A percentile compares a stretch with the other conserved stretches of the same genome.
Evolutionary conservation across 1,140 invertebrate species (phyloP).

Genomic region (Pomacea maculata): DNA sequence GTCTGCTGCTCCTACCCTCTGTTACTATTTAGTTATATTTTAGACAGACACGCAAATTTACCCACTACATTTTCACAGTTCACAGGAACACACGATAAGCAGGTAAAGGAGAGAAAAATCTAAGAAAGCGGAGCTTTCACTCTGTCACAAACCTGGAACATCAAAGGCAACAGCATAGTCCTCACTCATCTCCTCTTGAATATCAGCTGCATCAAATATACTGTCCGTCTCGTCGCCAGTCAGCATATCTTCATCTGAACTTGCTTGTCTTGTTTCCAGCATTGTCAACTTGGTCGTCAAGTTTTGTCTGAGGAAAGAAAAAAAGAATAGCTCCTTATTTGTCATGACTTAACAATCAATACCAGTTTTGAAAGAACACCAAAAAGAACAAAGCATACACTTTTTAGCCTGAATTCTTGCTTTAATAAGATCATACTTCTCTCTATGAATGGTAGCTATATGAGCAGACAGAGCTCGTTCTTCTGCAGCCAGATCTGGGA

Average conservation of each 20-base stretch:
- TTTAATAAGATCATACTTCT: slow-evolving; percentile 55
- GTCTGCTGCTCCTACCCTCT: no score
- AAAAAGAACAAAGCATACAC: not conserved
- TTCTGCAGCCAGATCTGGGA: slow-evolving; percentile 48
- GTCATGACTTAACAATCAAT: no score
- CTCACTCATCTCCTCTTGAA: slow-evolving; percentile 34
- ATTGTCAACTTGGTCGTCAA: slow-evolving; percentile 82
- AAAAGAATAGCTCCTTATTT: no score
- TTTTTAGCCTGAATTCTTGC: not conserved
- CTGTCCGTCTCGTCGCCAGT: slow-evolving; percentile 67
- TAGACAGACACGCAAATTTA: no score
- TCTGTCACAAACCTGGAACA: slow-evolving; percentile 39
- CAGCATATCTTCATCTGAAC: slow-evolving; percentile 85
- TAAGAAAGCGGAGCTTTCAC: not conserved
- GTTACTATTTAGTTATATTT: no score
- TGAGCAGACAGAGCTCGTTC: slow-evolving; percentile 61
- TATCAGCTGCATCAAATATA: slow-evolving; percentile 67
- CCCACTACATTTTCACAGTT: no score
- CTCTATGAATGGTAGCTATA: slow-evolving; percentile 62
- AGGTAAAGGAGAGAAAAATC: not conserved
- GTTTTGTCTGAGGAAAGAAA: slow-evolving; percentile 72
- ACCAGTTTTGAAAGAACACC: not conserved
- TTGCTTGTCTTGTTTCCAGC: slow-evolving; percentile 74
- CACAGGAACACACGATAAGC: not conserved
- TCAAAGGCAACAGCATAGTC: slow-evolving; percentile 55